Evolutionary conservation across 2,797 vertebrate genomes (phyloP).

Genomic region (Silurus aristotelis): DNA sequence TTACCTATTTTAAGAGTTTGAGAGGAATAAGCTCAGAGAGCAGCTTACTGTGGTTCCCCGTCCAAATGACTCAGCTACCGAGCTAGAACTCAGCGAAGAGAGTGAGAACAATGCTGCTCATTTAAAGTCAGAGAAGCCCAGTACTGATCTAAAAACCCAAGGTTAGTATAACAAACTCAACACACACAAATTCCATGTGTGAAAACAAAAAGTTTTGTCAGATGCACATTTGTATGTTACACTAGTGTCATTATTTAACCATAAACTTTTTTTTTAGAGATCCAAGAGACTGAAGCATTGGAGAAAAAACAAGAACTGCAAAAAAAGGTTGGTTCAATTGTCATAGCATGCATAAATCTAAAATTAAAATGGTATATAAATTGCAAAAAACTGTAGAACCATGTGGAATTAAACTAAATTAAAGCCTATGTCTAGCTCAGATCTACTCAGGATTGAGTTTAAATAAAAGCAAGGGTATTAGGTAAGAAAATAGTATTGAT

Average conservation of each 20-base stretch:
- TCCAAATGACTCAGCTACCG: slow-evolving; percentile 59
- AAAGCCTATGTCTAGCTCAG: background rate
- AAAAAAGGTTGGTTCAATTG: slow-evolving; percentile 66
- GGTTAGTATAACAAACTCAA: slow-evolving; percentile 14
- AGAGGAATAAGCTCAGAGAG: slow-evolving; percentile 64
- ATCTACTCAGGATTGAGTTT: background rate
- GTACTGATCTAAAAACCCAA: slow-evolving; percentile 20
- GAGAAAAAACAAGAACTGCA: slow-evolving; percentile 68
- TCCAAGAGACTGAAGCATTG: slow-evolving; percentile 41
- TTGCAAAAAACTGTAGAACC: background rate
- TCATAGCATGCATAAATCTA: background rate
- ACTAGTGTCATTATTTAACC: background rate
- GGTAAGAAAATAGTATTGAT: background rate
- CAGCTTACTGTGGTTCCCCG: slow-evolving; percentile 57
- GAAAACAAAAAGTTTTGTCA: background rate
- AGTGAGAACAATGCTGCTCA: slow-evolving; percentile 64
- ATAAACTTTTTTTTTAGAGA: slow-evolving; percentile 24
- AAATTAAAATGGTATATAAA: background rate
- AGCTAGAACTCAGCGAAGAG: slow-evolving; percentile 75
- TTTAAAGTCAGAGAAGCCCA: slow-evolving; percentile 32
- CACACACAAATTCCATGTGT: background rate
- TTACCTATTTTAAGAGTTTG: slow-evolving; percentile 30
- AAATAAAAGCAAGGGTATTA: background rate
- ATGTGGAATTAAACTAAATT: background rate
- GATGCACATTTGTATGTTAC: background rate